Base-by-base conservation (phyloP, 2,113 vertebrate species). In the Seriola dumerili region DNA sequence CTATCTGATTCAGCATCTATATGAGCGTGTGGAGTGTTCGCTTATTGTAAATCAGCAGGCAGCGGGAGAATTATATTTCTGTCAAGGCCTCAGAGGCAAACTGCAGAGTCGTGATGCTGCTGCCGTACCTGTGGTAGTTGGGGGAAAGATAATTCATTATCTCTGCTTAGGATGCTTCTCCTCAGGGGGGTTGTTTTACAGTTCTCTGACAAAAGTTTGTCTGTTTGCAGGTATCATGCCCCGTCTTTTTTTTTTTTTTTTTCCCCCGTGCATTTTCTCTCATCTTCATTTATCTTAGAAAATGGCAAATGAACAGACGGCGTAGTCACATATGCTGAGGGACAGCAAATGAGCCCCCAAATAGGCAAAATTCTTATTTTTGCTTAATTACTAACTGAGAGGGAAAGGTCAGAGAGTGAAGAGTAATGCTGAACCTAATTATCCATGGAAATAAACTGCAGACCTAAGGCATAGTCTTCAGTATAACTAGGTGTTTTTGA, bases 31-130 rank as follows among this genome's bases (percentile, higher is more conserved):
- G 12, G 71, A 46, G 72, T 71, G 66, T 80, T 86, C 72, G 81
- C 81, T 88, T 81, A 59, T 81, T 82, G 76, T 88, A 83, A 89
- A 89, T 85, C 79, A 66, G 82, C 80, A 80, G 55, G 80, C 65
- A 72, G 66, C 54, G 34, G 44, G 68, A 61, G 67, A 81, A 83
- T 85, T 81, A 75, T 66, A 76, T 89, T 84, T 79, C 78, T 75
- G 82, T 84, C 62, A 52, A 63, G 62, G 80, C 62, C 76, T 84
- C 66, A 54, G 59, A 79, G 75, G 38, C 64, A 76, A 69, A 80
- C 36, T 74, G 65, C 80, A 52, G 61, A 52, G 73, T 83, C 57
- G 73, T 23, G 54, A 85, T 61, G 62, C 50, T 10, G 16, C 59
- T 34, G 13, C 14, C 64, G 17, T 72, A 85, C 66, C 63, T 84